phyloP scores from a whole-genome alignment of 1,140 invertebrate species.

The Drosophila lacteicornis region DNA sequence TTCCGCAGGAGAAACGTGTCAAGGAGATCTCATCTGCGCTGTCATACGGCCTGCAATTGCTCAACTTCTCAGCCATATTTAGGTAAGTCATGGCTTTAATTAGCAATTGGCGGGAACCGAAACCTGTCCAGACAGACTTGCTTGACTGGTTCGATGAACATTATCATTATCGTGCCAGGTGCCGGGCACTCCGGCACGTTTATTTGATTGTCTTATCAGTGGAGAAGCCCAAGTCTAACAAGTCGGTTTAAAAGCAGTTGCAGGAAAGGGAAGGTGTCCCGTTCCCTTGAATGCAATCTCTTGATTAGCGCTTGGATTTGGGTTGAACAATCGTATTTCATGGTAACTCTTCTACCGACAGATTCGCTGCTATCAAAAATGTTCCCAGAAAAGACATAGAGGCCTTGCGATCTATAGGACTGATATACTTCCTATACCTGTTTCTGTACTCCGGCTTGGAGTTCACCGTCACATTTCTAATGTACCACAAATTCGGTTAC shows the following conservation, averaged over 20 bases:
- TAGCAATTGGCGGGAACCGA: constrained; percentile 26
- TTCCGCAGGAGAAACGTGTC: constrained; percentile 86
- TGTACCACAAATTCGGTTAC: constrained; percentile 96
- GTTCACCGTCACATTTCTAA: constrained; percentile 98
- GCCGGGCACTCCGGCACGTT: constrained; percentile 37
- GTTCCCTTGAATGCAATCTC: constrained; percentile 15
- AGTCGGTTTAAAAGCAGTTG: constrained; percentile 27
- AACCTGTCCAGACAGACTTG: constrained; percentile 21
- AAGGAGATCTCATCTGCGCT: constrained; percentile 86
- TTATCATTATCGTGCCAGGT: constrained; percentile 55
- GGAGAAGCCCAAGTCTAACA: background rate
- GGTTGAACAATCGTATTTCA: constrained; percentile 23
- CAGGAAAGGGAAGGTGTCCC: background rate
- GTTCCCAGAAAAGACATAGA: constrained; percentile 87
- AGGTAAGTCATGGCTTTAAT: constrained; percentile 64
- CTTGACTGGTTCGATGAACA: constrained; percentile 42
- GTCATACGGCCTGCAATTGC: constrained; percentile 88
- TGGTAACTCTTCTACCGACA: constrained; percentile 76
- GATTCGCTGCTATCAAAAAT: constrained; percentile 88
- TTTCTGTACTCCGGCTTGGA: constrained; percentile 99
- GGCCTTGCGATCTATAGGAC: constrained; percentile 90
- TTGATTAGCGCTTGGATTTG: constrained; percentile 2
- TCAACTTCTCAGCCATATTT: constrained; percentile 86
- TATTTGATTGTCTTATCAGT: constrained; percentile 51
- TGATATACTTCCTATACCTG: constrained; percentile 97